Evolutionary conservation across 2,888 invertebrate species (phyloP), one percentile per base, ranked within the genome.

Genomic region (Rhingia campestris): DNA sequence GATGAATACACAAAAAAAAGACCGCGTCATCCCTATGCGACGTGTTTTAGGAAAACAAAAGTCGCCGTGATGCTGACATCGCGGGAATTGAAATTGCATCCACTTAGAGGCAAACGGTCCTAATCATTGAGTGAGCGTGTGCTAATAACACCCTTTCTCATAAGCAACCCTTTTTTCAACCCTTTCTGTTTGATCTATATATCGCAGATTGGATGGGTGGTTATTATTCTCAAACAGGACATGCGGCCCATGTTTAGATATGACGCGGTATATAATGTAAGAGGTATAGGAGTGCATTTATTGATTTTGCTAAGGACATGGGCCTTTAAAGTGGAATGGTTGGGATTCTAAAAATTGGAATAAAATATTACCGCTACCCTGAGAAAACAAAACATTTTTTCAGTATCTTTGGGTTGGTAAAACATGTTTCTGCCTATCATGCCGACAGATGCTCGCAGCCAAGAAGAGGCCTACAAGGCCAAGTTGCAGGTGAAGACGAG

Each of bases 121-220:
- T 69, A 67, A 73, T 67, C 63, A 53, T 43, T 43, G 53, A 67
- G 63, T n/a, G 37, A 77, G 67, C 54, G 67, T 77, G 82, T 82
- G 77, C 82, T 77, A 77, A 82, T 82, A 82, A 82, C 82, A 82
- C 82, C 82, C 82, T 82, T 82, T 77, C 49, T 45, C 41, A 53
- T 53, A 66, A 73, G 72, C 77, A 82, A 82, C 82, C 82, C 82
- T 82, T 82, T 81, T 33, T 43, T 54, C 12, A 12, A 70, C 33
- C 45, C 35, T 35, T 53, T 66, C 12, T 54, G 33, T 43, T 58
- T 64, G 67, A 43, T 64, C 75, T 72, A 56, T 59, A 58, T 66
- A 43, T 67, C 47, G 64, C 56, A 22, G 64, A 64, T 47, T 73
- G 63, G 49, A 66, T 47, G 66, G 64, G 58, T 66, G 47, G 74